Conservation (phyloP, 2,797 vertebrate genomes). For the Otolemur crassicaudatus region DNA sequence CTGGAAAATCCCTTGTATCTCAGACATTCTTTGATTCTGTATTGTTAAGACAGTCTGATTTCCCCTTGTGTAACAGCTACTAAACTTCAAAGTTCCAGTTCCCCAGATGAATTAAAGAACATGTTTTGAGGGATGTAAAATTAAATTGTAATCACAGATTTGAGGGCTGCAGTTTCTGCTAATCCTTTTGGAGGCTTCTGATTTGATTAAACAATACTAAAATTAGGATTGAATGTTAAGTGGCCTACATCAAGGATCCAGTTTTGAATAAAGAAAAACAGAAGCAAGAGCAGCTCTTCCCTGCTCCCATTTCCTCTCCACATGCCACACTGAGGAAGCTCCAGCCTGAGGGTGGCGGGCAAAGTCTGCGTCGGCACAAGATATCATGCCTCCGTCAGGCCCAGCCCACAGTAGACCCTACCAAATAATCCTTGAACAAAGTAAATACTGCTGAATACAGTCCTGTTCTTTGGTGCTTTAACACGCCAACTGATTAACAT, state of each 20-base stretch:
- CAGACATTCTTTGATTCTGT: conserved; percentile 10
- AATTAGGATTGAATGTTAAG: conserved; percentile 41
- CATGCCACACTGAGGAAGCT: not conserved
- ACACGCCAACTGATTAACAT: conserved; percentile 17
- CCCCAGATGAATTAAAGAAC: conserved; percentile 30
- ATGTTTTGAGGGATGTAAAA: conserved; percentile 44
- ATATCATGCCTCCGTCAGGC: not conserved
- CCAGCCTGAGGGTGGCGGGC: not conserved
- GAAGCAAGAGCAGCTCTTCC: not conserved
- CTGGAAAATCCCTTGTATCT: not conserved
- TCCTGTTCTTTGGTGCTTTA: not conserved
- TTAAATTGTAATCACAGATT: conserved; percentile 62
- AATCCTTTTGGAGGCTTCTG: conserved; percentile 42
- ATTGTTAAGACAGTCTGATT: not conserved
- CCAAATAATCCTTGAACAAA: conserved; percentile 26
- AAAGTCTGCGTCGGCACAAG: not conserved
- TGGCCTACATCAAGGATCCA: conserved; percentile 15
- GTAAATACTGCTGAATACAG: not conserved
- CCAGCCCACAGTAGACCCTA: not conserved
- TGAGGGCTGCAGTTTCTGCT: conserved; percentile 22
- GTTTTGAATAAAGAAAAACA: not conserved
- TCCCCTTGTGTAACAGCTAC: conserved; percentile 24
- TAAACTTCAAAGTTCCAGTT: conserved; percentile 16
- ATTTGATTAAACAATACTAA: conserved; percentile 62
- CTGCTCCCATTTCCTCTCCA: not conserved